These are phyloP conservation scores for Notolepis coatsorum DNA, from an alignment of 2,797 vertebrate species.

Conservation along the genomic window DNA sequence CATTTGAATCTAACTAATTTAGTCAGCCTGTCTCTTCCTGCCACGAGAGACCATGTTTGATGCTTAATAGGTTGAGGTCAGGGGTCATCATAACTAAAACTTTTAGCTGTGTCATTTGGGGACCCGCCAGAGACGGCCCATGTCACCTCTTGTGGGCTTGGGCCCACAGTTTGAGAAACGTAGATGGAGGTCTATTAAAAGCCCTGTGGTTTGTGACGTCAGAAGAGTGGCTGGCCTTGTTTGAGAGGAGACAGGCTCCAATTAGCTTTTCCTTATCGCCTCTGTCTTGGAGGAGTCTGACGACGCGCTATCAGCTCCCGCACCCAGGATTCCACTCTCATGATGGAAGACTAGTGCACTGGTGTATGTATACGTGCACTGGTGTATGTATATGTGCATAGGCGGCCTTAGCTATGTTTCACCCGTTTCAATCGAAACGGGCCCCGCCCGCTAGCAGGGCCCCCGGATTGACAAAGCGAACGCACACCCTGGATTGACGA, in stretches of 20 bases:
- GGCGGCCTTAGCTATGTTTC: too few relatives aligned
- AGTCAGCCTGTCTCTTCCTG: too few relatives aligned
- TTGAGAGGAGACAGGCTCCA: constrained; percentile 34
- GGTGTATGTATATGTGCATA: not conserved
- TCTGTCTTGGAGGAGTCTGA: constrained; percentile 36
- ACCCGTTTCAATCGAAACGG: too few relatives aligned
- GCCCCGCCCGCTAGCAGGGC: too few relatives aligned
- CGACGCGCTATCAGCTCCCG: constrained; percentile 34
- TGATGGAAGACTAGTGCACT: not conserved
- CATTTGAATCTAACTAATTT: too few relatives aligned
- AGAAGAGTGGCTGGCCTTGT: constrained; percentile 19
- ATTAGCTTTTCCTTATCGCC: constrained; percentile 52
- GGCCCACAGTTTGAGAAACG: too few relatives aligned
- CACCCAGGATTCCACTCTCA: constrained; percentile 33
- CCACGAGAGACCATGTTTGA: not conserved
- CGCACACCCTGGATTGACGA: too few relatives aligned
- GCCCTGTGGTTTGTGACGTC: constrained; percentile 22
- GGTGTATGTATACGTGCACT: not conserved
- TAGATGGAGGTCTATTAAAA: constrained; percentile 20
- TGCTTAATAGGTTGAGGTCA: not conserved
- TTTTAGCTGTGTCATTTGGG: too few relatives aligned
- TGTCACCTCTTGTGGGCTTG: too few relatives aligned
- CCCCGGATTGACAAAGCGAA: too few relatives aligned
- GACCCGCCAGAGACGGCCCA: too few relatives aligned
- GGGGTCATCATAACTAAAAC: too few relatives aligned